phyloP scores from a whole-genome alignment of 2,888 invertebrate species.

The Nebria brevicollis region DNA sequence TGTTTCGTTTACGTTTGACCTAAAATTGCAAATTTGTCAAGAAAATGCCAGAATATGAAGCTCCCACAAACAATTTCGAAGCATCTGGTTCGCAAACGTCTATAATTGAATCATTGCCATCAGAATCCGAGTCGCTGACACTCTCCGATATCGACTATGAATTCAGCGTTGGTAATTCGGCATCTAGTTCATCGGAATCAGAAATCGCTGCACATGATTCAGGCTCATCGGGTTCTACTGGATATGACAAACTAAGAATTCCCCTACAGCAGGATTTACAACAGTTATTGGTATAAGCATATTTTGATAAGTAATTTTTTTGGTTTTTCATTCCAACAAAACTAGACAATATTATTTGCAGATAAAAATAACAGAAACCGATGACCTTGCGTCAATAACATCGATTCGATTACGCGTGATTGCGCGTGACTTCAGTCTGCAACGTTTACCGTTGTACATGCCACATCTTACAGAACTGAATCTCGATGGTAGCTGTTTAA shows the following conservation, averaged over 20 bases:
- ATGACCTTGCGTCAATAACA: constrained; percentile 65
- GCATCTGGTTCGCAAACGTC: constrained; percentile 27
- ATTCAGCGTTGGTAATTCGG: constrained; percentile 16
- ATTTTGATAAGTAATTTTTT: background rate
- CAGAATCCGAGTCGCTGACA: constrained; percentile 32
- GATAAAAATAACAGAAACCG: constrained; percentile 63
- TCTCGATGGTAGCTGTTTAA: constrained; percentile 72
- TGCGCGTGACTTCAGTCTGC: constrained; percentile 72
- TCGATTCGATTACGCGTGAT: constrained; percentile 73
- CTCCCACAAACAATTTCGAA: constrained; percentile 26
- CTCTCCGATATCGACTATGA: constrained; percentile 37
- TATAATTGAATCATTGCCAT: constrained; percentile 31
- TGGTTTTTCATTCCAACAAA: background rate
- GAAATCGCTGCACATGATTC: constrained; percentile 8
- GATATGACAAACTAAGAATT: constrained; percentile 31
- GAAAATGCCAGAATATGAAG: constrained; percentile 38
- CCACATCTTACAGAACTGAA: constrained; percentile 71
- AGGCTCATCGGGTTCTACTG: constrained; percentile 15
- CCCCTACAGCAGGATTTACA: constrained; percentile 30
- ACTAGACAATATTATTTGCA: constrained; percentile 50
- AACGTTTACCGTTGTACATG: constrained; percentile 70
- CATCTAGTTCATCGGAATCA: constrained; percentile 26
- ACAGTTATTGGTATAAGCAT: constrained; percentile 32
- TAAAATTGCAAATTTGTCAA: background rate
- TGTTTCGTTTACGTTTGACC: background rate